These are phyloP conservation scores for Zapus hudsonius DNA, from an alignment of 2,113 vertebrate genomes.

Conservation along the genomic window DNA sequence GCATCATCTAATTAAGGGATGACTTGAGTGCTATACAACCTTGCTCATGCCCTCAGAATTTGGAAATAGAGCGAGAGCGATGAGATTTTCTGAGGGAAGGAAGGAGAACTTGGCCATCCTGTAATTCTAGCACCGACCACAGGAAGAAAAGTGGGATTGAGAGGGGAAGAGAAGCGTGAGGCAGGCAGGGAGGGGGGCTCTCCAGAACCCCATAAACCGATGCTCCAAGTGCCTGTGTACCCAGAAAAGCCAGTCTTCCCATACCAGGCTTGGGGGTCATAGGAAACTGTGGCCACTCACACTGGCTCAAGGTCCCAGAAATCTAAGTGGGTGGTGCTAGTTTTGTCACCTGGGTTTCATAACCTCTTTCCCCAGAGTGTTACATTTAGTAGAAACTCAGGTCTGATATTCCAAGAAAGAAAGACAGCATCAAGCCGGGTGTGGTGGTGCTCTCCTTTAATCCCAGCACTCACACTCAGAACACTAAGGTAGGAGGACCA, in stretches of 20 bases:
- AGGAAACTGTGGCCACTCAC: background rate
- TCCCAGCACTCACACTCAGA: too few relatives aligned
- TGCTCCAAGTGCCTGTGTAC: background rate
- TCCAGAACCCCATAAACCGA: background rate
- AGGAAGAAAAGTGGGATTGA: too few relatives aligned
- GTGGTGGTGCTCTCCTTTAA: too few relatives aligned
- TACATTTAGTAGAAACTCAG: background rate
- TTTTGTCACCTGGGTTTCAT: background rate
- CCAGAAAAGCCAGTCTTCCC: background rate
- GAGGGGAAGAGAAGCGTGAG: background rate
- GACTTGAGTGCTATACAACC: background rate
- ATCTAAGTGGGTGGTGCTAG: background rate
- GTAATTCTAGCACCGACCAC: background rate
- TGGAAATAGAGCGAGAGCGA: background rate
- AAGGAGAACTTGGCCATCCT: background rate
- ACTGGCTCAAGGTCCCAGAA: background rate
- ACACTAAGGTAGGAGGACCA: too few relatives aligned
- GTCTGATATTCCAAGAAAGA: too few relatives aligned
- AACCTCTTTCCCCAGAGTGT: background rate
- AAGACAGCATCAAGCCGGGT: too few relatives aligned
- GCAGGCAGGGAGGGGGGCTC: background rate
- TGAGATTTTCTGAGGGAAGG: background rate
- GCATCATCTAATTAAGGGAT: background rate
- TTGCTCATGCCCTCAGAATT: background rate
- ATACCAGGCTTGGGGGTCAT: background rate